phyloP scores from a whole-genome alignment of 2,113 vertebrate genomes.

The Eulemur rufifrons region DNA sequence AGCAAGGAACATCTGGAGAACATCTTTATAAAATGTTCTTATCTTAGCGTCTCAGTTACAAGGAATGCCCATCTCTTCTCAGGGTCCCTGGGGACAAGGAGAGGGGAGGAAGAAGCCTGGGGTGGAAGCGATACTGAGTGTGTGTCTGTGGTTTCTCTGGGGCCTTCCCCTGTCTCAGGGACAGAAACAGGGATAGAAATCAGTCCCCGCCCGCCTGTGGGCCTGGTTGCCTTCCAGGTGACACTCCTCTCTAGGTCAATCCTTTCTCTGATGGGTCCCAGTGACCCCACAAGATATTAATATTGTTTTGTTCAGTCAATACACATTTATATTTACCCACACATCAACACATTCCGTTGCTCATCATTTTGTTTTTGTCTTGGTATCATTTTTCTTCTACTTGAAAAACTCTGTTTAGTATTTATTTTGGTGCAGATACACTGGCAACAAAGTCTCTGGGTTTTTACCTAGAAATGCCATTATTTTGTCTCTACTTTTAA shows the following conservation, averaged over 20 bases:
- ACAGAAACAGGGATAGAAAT: not conserved
- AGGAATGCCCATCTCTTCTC: not conserved
- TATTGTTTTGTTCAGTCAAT: not conserved
- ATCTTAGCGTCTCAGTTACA: not conserved
- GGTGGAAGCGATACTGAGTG: not conserved
- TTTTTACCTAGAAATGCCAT: not conserved
- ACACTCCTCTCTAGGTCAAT: not conserved
- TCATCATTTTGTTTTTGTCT: not conserved
- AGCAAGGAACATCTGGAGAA: not conserved
- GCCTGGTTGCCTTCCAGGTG: not conserved
- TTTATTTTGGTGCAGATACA: not conserved
- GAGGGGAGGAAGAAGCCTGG: not conserved
- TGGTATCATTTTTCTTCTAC: slow-evolving; percentile 2
- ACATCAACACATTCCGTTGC: not conserved
- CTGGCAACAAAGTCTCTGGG: not conserved
- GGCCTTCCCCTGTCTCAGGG: not conserved
- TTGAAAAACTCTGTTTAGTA: not conserved
- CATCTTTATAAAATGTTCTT: not conserved
- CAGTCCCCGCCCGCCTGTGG: not conserved
- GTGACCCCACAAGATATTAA: not conserved
- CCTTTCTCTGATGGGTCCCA: not conserved
- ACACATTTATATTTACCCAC: not conserved
- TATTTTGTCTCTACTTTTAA: not conserved
- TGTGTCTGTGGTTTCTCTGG: not conserved
- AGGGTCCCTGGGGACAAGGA: not conserved